Evolutionary conservation across 2,888 invertebrate species (phyloP), one percentile per base, ranked within the genome.

Genomic region (Nysson spinosus): DNA sequence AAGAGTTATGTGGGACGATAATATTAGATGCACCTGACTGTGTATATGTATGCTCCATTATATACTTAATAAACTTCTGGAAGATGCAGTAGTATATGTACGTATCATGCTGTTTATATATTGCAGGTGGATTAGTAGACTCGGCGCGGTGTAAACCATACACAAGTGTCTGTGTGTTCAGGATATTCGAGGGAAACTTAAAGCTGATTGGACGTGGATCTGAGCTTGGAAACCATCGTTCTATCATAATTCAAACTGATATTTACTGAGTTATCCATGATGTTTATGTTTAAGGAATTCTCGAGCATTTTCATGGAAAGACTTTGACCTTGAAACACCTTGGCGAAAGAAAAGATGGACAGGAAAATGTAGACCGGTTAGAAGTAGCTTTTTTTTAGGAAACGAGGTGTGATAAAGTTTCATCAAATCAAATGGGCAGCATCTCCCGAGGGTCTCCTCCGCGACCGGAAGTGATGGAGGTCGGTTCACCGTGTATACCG

Each of bases 381-480:
- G 51, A 61, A 49, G 24, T 20, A 26, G 42, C 37, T 66, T 58
- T 58, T 28, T 44, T 14, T n/a, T n/a, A n/a, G 54, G 54, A 42
- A 50, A 67, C 43, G 58, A 58, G 66, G 57, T 58, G 58, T 58
- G 67, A 60, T 54, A 67, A 67, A 67, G 67, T 83, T 83, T 82
- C 83, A 83, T 83, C 83, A 83, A 83, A 82, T 82, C 79, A 82
- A 83, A 82, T 83, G 83, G 82, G 78, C 78, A 83, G 83, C 83
- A 82, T 82, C 80, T 81, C 80, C 75, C 81, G 75, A 79, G 74
- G 64, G 72, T 79, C 67, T 80, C 56, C 63, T 71, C 72, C 75
- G 76, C 68, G 73, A 75, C 70, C 77, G 74, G 73, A 80, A 75
- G 69, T 78, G 58, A 75, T 72, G 74, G 68, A 65, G 64, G 60